Percentiles rank a stretch among this genome's conserved stretches.
phyloP scores from a whole-genome alignment of 2,797 vertebrate species.

The Rhabdophis nuchalis region DNA sequence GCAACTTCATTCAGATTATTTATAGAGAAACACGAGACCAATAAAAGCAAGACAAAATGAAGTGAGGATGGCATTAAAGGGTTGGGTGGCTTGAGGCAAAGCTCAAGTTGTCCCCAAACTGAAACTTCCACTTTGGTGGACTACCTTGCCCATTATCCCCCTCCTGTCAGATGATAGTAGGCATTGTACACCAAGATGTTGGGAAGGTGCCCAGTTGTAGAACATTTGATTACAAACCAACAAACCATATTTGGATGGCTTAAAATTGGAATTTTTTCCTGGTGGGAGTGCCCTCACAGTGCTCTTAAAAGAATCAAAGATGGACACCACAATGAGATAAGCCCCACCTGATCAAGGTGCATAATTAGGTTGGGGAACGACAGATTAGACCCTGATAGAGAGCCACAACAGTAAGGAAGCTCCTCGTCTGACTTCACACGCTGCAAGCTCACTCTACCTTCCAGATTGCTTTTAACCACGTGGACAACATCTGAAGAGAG shows the following conservation, averaged over 20 bases:
- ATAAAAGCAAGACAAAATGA: slow-evolving; percentile 59
- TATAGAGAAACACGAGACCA: slow-evolving; percentile 80
- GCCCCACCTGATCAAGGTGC: neutral
- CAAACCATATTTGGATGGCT: neutral
- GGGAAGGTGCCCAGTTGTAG: neutral
- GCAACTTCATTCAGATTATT: slow-evolving; percentile 96
- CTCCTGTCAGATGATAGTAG: too few relatives aligned
- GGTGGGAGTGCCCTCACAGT: neutral
- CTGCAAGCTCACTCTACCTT: neutral
- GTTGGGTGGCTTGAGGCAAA: slow-evolving; percentile 57
- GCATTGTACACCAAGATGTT: neutral
- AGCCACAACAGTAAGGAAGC: neutral
- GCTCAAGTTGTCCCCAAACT: neutral
- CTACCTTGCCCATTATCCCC: neutral
- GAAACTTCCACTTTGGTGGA: neutral
- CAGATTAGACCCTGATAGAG: neutral
- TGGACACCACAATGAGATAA: neutral
- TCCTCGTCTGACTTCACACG: neutral
- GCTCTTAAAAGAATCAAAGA: neutral
- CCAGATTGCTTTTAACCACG: neutral
- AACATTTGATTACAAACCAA: neutral
- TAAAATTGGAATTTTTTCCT: neutral
- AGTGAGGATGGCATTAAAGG: slow-evolving; percentile 59
- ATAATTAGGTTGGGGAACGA: neutral
- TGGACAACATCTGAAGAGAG: neutral